Conservation (phyloP, 2,888 invertebrate species). For the Podabrus alpinus region DNA sequence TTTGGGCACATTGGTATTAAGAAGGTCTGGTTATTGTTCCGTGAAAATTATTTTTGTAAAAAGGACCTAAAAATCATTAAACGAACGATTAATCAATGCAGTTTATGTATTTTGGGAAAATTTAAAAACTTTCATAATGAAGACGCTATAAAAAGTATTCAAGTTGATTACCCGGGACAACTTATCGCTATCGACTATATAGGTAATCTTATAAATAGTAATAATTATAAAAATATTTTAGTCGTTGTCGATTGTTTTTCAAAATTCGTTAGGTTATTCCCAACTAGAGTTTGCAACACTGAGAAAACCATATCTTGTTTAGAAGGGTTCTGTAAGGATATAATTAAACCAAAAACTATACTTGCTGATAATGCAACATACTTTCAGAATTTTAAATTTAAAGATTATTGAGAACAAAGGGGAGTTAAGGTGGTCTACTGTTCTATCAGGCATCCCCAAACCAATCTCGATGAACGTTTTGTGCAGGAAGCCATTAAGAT, state of each 20-base stretch:
- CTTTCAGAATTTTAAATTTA: too few relatives aligned
- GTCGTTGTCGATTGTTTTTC: conserved; percentile 17
- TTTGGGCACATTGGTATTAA: conserved; percentile 4
- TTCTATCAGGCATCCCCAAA: too few relatives aligned
- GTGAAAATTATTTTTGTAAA: too few relatives aligned
- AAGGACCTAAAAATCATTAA: neutral
- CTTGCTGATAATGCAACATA: too few relatives aligned
- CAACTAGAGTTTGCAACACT: conserved; percentile 8
- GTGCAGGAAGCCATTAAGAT: too few relatives aligned
- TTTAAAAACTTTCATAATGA: conserved; percentile 2
- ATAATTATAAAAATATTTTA: conserved; percentile 7
- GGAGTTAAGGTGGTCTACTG: too few relatives aligned
- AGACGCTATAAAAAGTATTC: neutral
- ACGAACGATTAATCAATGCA: neutral
- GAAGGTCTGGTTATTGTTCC: neutral
- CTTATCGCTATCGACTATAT: neutral
- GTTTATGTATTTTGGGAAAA: neutral
- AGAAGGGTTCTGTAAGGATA: too few relatives aligned
- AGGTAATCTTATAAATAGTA: neutral
- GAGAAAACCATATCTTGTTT: too few relatives aligned
- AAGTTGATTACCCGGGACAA: neutral
- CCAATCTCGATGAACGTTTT: too few relatives aligned
- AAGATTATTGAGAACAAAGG: too few relatives aligned
- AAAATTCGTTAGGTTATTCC: conserved; percentile 18
- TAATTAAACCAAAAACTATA: too few relatives aligned